Evolutionary conservation across 37 sponge, comb jelly and placozoan genomes (phyloP).

Genomic region (Spongilla lacustris): DNA sequence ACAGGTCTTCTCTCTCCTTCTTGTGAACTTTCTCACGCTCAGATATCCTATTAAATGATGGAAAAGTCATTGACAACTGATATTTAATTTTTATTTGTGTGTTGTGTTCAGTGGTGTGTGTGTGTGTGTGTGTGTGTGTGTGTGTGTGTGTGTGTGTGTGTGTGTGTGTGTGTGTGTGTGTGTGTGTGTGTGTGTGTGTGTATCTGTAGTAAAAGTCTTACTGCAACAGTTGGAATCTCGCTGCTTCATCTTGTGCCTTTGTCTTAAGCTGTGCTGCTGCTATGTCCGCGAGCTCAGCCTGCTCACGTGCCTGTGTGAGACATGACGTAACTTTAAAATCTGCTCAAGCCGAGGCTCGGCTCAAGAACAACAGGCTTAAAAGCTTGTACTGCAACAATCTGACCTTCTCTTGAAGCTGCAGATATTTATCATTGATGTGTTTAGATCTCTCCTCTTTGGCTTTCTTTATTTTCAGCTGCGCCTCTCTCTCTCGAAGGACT

Average conservation of each 20-base stretch:
- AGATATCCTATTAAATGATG: conserved; percentile 12
- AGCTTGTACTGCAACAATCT: too few relatives aligned
- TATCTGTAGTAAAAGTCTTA: conserved; percentile 13
- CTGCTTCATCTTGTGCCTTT: conserved; percentile 4
- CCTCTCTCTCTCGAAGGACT: conserved; percentile 83
- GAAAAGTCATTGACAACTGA: too few relatives aligned
- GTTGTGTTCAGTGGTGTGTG: too few relatives aligned
- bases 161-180: too few relatives aligned
- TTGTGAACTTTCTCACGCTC: conserved; percentile 22
- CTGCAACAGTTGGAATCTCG: conserved; percentile 69
- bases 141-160: too few relatives aligned
- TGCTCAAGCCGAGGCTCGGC: too few relatives aligned
- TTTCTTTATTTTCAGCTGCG: conserved; percentile 80
- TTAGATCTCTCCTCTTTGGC: conserved; percentile 41
- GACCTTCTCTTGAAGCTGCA: conserved; percentile 53
- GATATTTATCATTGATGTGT: conserved; percentile 42
- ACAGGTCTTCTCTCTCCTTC: conserved; percentile 46
- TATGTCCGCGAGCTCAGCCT: conserved; percentile 36
- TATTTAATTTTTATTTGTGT: too few relatives aligned
- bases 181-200: too few relatives aligned
- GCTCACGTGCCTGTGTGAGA: conserved; percentile 44
- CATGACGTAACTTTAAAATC: too few relatives aligned
- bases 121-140: too few relatives aligned
- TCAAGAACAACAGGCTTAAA: too few relatives aligned
- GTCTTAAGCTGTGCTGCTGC: conserved; percentile 38